Evolutionary conservation across 30 jellyfish, hydroid and myxozoan species (phyloP).

Genomic region (Chironex yamaguchii): DNA sequence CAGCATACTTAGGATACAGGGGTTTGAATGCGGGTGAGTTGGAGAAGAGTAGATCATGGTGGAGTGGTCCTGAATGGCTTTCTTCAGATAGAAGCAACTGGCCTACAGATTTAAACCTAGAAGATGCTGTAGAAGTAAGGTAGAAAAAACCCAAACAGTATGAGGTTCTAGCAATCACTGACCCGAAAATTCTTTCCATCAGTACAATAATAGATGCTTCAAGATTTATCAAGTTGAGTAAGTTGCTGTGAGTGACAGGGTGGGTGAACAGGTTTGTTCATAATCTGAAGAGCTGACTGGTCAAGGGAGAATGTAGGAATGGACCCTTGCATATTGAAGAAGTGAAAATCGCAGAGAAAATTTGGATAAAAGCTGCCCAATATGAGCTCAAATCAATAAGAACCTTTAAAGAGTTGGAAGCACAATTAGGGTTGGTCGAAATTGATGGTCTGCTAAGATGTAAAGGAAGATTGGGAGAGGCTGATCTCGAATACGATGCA

Average conservation of each 20-base stretch:
- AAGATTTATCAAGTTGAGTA: conserved; percentile 2
- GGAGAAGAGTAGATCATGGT: conserved; percentile 24
- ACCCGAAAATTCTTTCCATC: neutral
- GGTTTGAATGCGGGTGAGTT: conserved; percentile 9
- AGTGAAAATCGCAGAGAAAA: too few relatives aligned
- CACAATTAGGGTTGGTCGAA: too few relatives aligned
- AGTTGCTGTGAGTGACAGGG: conserved; percentile 17
- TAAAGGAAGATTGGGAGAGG: too few relatives aligned
- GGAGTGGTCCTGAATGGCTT: conserved; percentile 56
- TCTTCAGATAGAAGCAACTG: conserved; percentile 9
- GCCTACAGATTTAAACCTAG: neutral
- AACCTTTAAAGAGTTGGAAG: too few relatives aligned
- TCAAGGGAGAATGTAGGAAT: neutral
- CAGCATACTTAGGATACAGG: conserved; percentile 50
- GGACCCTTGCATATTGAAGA: too few relatives aligned
- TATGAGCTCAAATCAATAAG: too few relatives aligned
- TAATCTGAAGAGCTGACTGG: neutral
- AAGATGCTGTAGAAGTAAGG: neutral
- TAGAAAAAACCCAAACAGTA: neutral
- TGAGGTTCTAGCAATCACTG: neutral
- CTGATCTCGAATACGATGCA: too few relatives aligned
- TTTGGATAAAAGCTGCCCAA: too few relatives aligned
- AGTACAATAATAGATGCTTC: neutral
- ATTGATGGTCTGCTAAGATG: too few relatives aligned
- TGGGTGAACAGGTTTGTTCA: neutral